Conservation (phyloP, 2,113 vertebrate genomes). For the Thamnaconus septentrionalis region DNA sequence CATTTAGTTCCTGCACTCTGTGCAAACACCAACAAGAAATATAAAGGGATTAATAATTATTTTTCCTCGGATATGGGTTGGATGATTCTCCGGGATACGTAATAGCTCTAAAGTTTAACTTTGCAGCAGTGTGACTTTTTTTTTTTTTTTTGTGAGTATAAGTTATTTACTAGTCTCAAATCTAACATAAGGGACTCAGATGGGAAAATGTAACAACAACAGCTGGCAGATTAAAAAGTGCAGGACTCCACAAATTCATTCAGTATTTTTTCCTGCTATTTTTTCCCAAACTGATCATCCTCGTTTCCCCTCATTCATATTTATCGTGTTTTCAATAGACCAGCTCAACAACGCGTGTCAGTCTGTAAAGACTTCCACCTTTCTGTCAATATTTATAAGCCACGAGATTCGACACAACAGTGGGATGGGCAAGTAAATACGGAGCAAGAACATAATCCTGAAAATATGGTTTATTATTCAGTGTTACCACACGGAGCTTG, state of each 20-base stretch:
- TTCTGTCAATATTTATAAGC: constrained; percentile 27
- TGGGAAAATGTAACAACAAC: too few relatives aligned
- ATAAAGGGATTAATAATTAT: too few relatives aligned
- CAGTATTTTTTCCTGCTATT: constrained; percentile 12
- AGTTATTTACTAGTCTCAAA: neutral
- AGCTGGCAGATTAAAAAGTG: constrained; percentile 15
- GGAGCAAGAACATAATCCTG: neutral
- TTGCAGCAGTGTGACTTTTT: neutral
- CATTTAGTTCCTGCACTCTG: too few relatives aligned
- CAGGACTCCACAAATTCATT: constrained; percentile 12
- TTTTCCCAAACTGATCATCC: constrained; percentile 5
- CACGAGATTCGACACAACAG: too few relatives aligned
- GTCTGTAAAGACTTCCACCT: constrained; percentile 4
- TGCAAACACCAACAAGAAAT: too few relatives aligned
- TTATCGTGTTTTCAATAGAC: constrained; percentile 24
- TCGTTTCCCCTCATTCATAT: constrained; percentile 33
- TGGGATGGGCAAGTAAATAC: neutral
- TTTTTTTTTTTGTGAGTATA: neutral
- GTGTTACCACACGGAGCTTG: neutral
- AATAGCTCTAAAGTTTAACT: constrained; percentile 4
- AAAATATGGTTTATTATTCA: neutral
- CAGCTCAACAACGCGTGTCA: neutral
- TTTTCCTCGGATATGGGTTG: too few relatives aligned
- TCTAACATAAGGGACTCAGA: too few relatives aligned
- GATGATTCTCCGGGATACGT: neutral